Conservation (phyloP, 1,140 invertebrate species). For the Meloidogyne floridensis region DNA sequence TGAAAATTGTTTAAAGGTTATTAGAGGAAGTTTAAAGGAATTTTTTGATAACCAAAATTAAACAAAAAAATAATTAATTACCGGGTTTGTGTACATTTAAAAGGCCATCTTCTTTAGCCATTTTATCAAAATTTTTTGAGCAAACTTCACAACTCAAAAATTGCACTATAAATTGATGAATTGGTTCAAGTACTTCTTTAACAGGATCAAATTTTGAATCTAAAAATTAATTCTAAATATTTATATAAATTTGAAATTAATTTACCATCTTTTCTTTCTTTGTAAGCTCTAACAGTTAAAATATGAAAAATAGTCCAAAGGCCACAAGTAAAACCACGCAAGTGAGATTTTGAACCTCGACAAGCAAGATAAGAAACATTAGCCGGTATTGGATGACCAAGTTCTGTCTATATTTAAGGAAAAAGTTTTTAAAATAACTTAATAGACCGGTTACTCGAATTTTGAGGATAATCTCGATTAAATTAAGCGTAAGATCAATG, state of each 20-base stretch:
- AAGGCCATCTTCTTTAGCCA: constrained; percentile 72
- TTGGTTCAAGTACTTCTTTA: constrained; percentile 75
- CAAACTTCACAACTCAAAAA: constrained; percentile 94
- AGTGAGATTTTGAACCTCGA: constrained; percentile 75
- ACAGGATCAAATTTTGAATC: constrained; percentile 59
- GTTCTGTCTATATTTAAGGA: constrained; percentile 19
- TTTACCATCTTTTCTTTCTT: constrained; percentile 66
- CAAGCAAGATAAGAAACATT: constrained; percentile 71
- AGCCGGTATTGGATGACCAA: constrained; percentile 42
- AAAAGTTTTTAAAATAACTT: background rate
- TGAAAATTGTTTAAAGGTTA: constrained; percentile 14
- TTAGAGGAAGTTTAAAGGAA: constrained; percentile 12
- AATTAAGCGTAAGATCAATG: too few relatives aligned
- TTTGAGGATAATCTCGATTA: too few relatives aligned
- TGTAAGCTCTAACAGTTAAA: constrained; percentile 79
- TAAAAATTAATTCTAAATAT: constrained; percentile 35
- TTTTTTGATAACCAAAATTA: background rate
- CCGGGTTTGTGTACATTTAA: constrained; percentile 67
- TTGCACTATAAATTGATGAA: constrained; percentile 84
- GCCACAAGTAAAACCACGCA: constrained; percentile 86
- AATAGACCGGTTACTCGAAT: too few relatives aligned
- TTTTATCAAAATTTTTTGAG: constrained; percentile 79
- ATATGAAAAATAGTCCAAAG: constrained; percentile 93
- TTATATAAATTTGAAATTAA: constrained; percentile 26
- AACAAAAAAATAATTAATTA: constrained; percentile 32